These are phyloP conservation scores for Puntigrus tetrazona DNA, from an alignment of 2,113 vertebrate species.

Conservation along the genomic window DNA sequence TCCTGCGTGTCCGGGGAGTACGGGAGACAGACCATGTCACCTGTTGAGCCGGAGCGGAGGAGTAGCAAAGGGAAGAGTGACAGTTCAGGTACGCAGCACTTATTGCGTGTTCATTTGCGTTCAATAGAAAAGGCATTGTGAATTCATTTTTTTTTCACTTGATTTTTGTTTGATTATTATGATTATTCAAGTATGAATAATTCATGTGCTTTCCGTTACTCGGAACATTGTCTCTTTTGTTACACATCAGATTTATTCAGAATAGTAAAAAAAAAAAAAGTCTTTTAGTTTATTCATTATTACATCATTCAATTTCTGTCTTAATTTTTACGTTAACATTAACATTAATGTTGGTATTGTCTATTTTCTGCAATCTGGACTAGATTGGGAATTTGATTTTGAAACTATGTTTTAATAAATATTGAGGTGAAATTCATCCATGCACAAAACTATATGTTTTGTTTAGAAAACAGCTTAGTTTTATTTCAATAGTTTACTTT, in stretches of 20 bases:
- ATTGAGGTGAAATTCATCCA: not conserved
- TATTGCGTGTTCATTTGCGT: not conserved
- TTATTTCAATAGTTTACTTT: not conserved
- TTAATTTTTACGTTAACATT: too few species aligned
- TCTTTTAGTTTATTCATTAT: too few species aligned
- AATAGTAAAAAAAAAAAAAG: too few species aligned
- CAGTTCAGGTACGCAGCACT: slow-evolving; percentile 80
- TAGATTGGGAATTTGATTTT: not conserved
- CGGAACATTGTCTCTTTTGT: not conserved
- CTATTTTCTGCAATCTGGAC: not conserved
- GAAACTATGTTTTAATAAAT: not conserved
- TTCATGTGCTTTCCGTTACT: not conserved
- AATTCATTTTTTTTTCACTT: too few species aligned
- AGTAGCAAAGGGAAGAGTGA: slow-evolving; percentile 84
- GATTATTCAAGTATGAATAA: too few species aligned
- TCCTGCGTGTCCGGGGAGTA: slow-evolving; percentile 83
- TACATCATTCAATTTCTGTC: too few species aligned
- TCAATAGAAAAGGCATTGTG: not conserved
- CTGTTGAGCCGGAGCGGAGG: slow-evolving; percentile 81
- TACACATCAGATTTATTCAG: not conserved
- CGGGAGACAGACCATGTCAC: slow-evolving; percentile 81
- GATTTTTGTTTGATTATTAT: too few species aligned
- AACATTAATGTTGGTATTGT: not conserved
- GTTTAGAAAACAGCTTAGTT: not conserved
- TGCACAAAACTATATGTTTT: not conserved